Evolutionary conservation across 1,140 invertebrate genomes (phyloP), one percentile per base, ranked within the genome.

Genomic region (Drosophila equinoxialis): DNA sequence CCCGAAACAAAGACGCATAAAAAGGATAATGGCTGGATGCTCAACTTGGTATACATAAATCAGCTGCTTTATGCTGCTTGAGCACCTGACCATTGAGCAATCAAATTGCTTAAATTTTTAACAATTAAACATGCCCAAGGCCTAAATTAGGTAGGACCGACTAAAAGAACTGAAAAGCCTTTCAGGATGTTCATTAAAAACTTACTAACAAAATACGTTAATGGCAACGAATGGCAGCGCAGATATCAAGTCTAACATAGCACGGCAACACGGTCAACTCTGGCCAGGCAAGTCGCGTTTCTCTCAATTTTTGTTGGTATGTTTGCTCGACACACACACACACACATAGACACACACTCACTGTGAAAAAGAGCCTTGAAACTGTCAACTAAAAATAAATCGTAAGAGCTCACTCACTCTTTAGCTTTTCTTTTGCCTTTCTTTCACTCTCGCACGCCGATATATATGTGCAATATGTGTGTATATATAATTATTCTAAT

Each of bases 341-440:
- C 14, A 45, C 14, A 1, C 14, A 48, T 17, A 20, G 17, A 48
- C 8, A 69, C 65, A 65, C 58, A 37, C 63, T 66, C 51, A 37
- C 63, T 66, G 60, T 68, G 62, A 72, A 61, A 59, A 68, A 86
- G 78, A 81, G 80, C 84, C 84, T 87, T 87, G 84, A 87, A 87
- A 87, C 80, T 89, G 84, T 90, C 84, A 89, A 89, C 84, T 87
- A 87, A 87, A 87, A 87, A 87, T 87, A 87, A 89, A 87, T 90
- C 84, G 70, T 71, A 84, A 81, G 77, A 87, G 74, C 62, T 58
- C 57, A 51, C 45, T 37, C 57, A 37, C 57, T 59, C 57, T 20
- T 68, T 51, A 51, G 45, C 17, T 51, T 23, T 51, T 51, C 45
- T 60, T 66, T 33, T 63, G 42, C 42, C 60, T 69, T 45, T 55